Evolutionary conservation across 2,113 vertebrate species (phyloP).

Genomic region (Theristicus caerulescens): DNA sequence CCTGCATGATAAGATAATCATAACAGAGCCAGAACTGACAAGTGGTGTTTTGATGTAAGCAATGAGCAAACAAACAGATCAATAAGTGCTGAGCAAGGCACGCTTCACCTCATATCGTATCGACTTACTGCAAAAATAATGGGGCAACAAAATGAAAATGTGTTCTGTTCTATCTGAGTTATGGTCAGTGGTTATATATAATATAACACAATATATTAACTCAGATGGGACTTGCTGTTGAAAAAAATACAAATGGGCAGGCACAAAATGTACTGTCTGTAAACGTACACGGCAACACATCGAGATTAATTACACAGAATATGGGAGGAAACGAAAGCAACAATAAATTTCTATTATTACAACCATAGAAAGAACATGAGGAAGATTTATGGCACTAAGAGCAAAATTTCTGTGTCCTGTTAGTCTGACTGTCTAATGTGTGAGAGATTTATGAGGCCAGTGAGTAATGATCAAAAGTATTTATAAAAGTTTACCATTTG

Average conservation of each 20-base stretch:
- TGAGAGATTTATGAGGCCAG: conserved; percentile 28
- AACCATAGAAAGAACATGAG: conserved; percentile 20
- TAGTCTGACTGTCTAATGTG: conserved; percentile 35
- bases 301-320: conserved; percentile 56
- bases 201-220: conserved; percentile 73
- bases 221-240: conserved; percentile 57
- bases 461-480: conserved; percentile 26
- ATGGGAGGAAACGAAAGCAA: conserved; percentile 32
- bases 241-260: conserved; percentile 33
- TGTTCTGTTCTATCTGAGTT: conserved; percentile 76
- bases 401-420: conserved; percentile 50
- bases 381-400: conserved; percentile 41
- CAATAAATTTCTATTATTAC: conserved; percentile 59
- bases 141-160: conserved; percentile 75
- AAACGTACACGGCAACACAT: background rate
- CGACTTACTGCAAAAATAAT: conserved; percentile 74
- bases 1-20: conserved; percentile 71
- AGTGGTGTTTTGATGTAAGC: conserved; percentile 76
- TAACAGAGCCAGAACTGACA: conserved; percentile 66
- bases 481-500: conserved; percentile 26
- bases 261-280: conserved; percentile 56
- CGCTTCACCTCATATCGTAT: conserved; percentile 74
- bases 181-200: conserved; percentile 71
- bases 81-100: conserved; percentile 79
- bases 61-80: conserved; percentile 73